Conservation (phyloP, 2,888 invertebrate species). For the Caenorhabditis angaria region DNA sequence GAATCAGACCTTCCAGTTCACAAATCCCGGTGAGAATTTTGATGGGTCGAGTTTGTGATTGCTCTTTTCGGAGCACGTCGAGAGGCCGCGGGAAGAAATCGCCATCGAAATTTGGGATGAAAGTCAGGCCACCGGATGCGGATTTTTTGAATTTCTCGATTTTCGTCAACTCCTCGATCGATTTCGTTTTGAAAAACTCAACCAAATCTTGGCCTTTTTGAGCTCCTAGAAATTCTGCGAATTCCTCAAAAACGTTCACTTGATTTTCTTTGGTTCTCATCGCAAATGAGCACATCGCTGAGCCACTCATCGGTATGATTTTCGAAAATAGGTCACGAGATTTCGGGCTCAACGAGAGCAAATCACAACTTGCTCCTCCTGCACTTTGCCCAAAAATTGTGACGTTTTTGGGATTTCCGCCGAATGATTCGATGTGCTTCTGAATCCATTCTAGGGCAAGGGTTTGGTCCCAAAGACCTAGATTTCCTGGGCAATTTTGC, state of each 20-base stretch:
- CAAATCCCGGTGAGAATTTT: conserved; percentile 48
- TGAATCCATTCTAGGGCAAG: conserved; percentile 68
- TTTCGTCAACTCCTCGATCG: conserved; percentile 6
- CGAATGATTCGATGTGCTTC: conserved; percentile 64
- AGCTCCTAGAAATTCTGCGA: conserved; percentile 37
- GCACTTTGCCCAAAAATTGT: conserved; percentile 69
- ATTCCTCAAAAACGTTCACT: conserved; percentile 28
- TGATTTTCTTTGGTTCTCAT: conserved; percentile 29
- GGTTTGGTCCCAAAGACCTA: conserved; percentile 68
- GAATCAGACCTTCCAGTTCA: conserved; percentile 55
- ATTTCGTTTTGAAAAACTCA: conserved; percentile 14
- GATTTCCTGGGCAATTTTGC: conserved; percentile 54
- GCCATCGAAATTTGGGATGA: conserved; percentile 55
- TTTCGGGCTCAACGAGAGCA: conserved; percentile 54
- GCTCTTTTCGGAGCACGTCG: conserved; percentile 45
- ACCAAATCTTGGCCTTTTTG: conserved; percentile 18
- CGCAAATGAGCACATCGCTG: conserved; percentile 46
- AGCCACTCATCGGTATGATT: conserved; percentile 58
- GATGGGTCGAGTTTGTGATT: conserved; percentile 44
- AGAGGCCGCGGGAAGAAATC: conserved; percentile 57
- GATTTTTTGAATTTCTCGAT: conserved; percentile 22
- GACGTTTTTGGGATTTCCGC: conserved; percentile 65
- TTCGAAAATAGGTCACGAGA: conserved; percentile 58
- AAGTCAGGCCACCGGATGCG: conserved; percentile 31
- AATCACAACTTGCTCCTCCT: conserved; percentile 57